Conservation (phyloP, 1,140 invertebrate species). For the Hyles vespertilio region DNA sequence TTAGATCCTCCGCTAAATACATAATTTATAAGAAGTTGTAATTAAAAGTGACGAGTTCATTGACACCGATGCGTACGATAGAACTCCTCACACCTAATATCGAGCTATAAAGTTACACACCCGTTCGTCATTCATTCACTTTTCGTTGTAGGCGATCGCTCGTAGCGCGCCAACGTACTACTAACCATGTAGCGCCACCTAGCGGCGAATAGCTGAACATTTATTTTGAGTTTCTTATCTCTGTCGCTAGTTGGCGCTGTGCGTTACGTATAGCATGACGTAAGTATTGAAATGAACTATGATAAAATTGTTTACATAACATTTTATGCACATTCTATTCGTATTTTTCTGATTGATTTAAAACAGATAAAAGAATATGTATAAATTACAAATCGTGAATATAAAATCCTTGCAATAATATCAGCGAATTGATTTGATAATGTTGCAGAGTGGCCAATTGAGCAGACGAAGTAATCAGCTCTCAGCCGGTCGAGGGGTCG, state of each 20-base stretch:
- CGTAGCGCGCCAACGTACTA: slow-evolving; percentile 1
- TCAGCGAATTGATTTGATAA: too few relatives aligned
- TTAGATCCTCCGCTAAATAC: slow-evolving; percentile 1
- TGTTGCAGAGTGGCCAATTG: too few relatives aligned
- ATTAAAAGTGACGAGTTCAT: slow-evolving; percentile 58
- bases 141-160: slow-evolving; percentile 15
- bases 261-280: too few relatives aligned
- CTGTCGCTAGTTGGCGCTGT: slow-evolving; percentile 49
- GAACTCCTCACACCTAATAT: slow-evolving; percentile 45
- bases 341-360: too few relatives aligned
- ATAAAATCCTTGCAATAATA: too few relatives aligned
- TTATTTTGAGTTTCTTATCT: slow-evolving; percentile 20
- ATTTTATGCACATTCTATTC: too few relatives aligned
- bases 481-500: slow-evolving; percentile 1
- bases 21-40: slow-evolving; percentile 23
- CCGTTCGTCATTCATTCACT: slow-evolving; percentile 52
- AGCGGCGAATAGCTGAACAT: slow-evolving; percentile 54
- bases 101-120: slow-evolving; percentile 40
- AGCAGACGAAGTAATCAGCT: neutral
- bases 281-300: too few relatives aligned
- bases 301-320: too few relatives aligned
- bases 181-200: slow-evolving; percentile 43
- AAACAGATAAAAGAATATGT: too few relatives aligned
- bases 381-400: too few relatives aligned
- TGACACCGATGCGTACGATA: slow-evolving; percentile 56